A percentile compares a stretch with the other conserved stretches of the same genome.
phyloP scores from a whole-genome alignment of 2,113 vertebrate genomes.

The Vulpes ferrilata region DNA sequence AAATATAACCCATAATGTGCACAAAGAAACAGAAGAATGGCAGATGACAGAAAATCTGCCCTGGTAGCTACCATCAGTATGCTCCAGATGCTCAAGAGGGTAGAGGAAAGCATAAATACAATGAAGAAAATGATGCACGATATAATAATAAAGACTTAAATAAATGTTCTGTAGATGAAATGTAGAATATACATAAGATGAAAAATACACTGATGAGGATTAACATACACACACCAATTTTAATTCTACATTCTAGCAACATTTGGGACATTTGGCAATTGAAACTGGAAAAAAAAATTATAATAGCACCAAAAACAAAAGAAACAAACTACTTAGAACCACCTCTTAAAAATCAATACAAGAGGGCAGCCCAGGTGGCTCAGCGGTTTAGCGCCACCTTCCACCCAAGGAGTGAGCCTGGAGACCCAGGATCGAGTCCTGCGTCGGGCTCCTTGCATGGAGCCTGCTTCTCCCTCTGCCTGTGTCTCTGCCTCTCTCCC shows the following conservation, averaged over 20 bases:
- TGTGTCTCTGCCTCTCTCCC: no score
- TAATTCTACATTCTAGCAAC: background rate
- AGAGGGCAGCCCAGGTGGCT: background rate
- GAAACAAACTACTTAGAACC: background rate
- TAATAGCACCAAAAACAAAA: background rate
- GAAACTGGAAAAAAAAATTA: background rate
- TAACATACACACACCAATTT: no score
- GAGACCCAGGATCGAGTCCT: no score
- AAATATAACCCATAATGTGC: no score
- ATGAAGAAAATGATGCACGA: accelerated
- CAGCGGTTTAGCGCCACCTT: no score
- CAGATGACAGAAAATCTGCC: background rate
- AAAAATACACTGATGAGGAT: background rate
- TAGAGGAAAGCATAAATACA: accelerated
- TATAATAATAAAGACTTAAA: background rate
- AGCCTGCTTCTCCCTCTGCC: no score
- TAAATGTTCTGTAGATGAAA: no score
- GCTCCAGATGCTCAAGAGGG: background rate
- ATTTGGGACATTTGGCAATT: background rate
- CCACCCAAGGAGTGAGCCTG: no score
- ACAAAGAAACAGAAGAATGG: background rate
- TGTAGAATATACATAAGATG: accelerated
- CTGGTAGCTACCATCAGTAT: accelerated
- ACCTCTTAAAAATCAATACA: background rate
- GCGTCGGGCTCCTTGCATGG: no score